A percentile compares a stretch with the other conserved stretches of the same genome.
Conservation (phyloP, 2,888 invertebrate species). For the Autographa pulchrina region DNA sequence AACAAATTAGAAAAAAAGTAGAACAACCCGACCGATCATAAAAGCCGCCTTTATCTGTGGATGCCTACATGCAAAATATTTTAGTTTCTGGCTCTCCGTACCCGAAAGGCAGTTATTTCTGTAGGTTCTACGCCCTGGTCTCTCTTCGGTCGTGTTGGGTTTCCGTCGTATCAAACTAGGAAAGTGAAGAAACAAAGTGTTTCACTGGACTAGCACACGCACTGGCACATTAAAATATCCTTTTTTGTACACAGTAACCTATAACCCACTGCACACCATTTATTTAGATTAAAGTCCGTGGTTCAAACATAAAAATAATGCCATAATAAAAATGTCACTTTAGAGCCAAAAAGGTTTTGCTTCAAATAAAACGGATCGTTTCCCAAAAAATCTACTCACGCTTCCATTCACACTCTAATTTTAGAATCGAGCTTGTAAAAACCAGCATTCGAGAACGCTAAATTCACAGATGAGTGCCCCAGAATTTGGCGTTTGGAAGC, state of each 20-base stretch:
- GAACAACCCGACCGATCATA: no score
- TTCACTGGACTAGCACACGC: neutral
- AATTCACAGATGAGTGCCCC: slow-evolving; percentile 6
- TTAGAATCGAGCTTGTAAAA: slow-evolving; percentile 19
- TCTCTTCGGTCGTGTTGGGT: neutral
- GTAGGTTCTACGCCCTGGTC: neutral
- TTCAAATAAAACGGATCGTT: slow-evolving; percentile 8
- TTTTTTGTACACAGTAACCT: neutral
- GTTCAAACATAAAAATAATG: neutral
- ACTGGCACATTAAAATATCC: neutral
- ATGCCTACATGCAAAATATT: no score
- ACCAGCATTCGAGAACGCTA: slow-evolving; percentile 5
- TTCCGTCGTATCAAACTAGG: neutral
- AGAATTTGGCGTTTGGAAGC: slow-evolving; percentile 12
- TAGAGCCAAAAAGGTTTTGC: slow-evolving; percentile 3
- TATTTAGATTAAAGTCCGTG: neutral
- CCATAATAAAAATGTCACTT: slow-evolving; percentile 6
- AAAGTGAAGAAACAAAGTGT: neutral
- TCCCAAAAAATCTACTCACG: neutral
- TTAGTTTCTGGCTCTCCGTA: no score
- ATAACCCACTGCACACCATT: neutral
- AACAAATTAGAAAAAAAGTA: no score
- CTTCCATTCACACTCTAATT: slow-evolving; percentile 24
- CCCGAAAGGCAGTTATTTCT: neutral
- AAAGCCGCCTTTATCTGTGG: no score